Evolutionary conservation across 2,888 invertebrate genomes (phyloP), one percentile per base, ranked within the genome.

Genomic region (Troglohyphantes excavatus): DNA sequence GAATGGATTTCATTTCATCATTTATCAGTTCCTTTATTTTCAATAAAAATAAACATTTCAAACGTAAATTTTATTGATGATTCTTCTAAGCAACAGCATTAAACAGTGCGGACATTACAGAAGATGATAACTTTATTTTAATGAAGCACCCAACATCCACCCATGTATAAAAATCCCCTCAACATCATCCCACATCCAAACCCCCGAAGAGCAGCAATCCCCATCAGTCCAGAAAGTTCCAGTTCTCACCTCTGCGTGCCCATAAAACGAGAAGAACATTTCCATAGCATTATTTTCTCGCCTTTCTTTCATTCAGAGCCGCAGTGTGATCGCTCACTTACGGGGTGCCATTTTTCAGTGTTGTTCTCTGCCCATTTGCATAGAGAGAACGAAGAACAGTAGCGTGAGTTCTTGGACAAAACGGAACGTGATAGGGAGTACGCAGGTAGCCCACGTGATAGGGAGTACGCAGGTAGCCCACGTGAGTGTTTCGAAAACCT

Each of bases 271-370:
- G 61, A 82, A 70, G 70, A 67, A 53, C 82, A 82, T 85, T 84
- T 76, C 68, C 76, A 85, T 85, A 78, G 78, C 86, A 70, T 83
- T 83, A 83, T 73, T 59, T 73, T 83, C 72, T 86, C 79, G 78
- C 63, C 68, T 86, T 86, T 70, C 78, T 39, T 61, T 19, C 59
- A n/a, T 2, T 9, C 61, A 79, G 39, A 72, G 70, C 29, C 29
- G 76, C 26, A 53, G 79, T 79, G 86, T 86, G 70, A 86, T 79
- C 79, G 43, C 67, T 67, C 33, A 21, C 21, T n/a, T 5, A 13
- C 21, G 46, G 26, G 19, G 65, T n/a, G 26, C 39, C 70, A 27
- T 61, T 63, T 79, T 78, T 68, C 76, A 23, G 68, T 23, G 26
- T 23, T 53, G 23, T 13, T 59, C 65, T 19, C 59, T 21, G 39